A percentile compares a stretch with the other conserved stretches of the same genome.
Conservation (phyloP, 2,888 invertebrate genomes). For the Cheilosia vulpina region DNA sequence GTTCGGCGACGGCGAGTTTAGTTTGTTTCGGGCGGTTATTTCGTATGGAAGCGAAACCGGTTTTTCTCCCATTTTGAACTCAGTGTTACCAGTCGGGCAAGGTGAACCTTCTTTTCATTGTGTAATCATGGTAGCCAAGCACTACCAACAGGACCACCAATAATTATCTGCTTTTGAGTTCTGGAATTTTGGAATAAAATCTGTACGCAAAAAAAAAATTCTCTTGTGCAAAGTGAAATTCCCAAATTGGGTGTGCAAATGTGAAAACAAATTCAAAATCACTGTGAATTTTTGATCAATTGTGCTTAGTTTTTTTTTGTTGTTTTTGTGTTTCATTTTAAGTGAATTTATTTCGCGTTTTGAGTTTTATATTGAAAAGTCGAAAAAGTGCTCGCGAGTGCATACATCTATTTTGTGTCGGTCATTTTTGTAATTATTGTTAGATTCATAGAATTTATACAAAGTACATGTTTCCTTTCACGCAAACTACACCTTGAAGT, state of each 20-base stretch:
- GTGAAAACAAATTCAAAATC: constrained; percentile 35
- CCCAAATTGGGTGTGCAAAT: constrained; percentile 26
- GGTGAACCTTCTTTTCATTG: constrained; percentile 61
- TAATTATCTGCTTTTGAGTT: constrained; percentile 32
- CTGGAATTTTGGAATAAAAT: constrained; percentile 53
- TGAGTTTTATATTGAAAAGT: not conserved
- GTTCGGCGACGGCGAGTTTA: constrained; percentile 64
- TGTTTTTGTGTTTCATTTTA: constrained; percentile 9
- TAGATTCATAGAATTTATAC: constrained; percentile 1
- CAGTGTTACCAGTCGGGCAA: constrained; percentile 53
- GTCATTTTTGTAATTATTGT: constrained; percentile 21
- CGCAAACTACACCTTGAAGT: not conserved
- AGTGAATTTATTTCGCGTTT: constrained; percentile 11
- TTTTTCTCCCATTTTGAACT: constrained; percentile 40
- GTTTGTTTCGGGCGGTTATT: constrained; percentile 78
- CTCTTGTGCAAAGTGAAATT: constrained; percentile 28
- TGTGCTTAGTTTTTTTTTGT: constrained; percentile 39
- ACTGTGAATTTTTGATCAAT: constrained; percentile 47
- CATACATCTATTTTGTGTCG: not conserved
- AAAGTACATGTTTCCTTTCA: constrained; percentile 10
- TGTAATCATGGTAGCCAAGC: constrained; percentile 36
- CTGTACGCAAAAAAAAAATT: not conserved
- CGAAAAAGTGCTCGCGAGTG: constrained; percentile 8
- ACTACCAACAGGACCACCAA: constrained; percentile 43
- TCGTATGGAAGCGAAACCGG: constrained; percentile 77